These are phyloP conservation scores for Tachycineta bicolor DNA, from an alignment of 2,113 vertebrate species.

Conservation along the genomic window DNA sequence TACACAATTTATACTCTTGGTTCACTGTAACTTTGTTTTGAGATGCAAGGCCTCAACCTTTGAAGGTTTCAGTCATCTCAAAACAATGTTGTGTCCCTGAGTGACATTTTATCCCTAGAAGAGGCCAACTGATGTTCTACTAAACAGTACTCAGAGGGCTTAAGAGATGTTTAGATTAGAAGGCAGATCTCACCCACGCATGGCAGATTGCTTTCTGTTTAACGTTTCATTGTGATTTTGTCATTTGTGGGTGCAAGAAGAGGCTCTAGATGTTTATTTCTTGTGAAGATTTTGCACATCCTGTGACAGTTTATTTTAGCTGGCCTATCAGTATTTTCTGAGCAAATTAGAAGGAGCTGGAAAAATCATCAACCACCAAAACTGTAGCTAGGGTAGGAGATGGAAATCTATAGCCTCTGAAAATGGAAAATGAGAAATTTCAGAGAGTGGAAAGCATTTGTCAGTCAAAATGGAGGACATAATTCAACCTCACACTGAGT, in stretches of 20 bases:
- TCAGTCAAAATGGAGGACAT: neutral
- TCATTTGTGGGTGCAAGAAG: neutral
- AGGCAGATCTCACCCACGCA: neutral
- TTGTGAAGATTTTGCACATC: neutral
- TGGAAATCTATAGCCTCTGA: conserved; percentile 18
- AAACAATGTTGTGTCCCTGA: neutral
- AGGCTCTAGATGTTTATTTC: neutral
- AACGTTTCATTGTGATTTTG: neutral
- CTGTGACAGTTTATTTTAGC: neutral
- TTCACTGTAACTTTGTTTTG: neutral
- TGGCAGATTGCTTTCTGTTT: neutral
- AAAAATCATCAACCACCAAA: neutral
- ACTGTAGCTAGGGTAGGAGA: neutral
- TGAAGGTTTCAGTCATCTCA: neutral
- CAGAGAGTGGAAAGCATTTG: conserved; percentile 10
- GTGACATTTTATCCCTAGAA: neutral
- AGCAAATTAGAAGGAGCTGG: neutral
- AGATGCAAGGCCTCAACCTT: neutral
- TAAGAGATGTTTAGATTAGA: neutral
- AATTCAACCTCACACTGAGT: neutral
- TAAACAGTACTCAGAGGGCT: neutral
- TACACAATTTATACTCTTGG: neutral
- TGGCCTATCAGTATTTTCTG: neutral
- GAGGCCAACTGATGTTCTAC: neutral
- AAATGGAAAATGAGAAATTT: conserved; percentile 44